Evolutionary conservation across 2,113 vertebrate genomes (phyloP).

Genomic region (Oxygymnocypris stewartii): DNA sequence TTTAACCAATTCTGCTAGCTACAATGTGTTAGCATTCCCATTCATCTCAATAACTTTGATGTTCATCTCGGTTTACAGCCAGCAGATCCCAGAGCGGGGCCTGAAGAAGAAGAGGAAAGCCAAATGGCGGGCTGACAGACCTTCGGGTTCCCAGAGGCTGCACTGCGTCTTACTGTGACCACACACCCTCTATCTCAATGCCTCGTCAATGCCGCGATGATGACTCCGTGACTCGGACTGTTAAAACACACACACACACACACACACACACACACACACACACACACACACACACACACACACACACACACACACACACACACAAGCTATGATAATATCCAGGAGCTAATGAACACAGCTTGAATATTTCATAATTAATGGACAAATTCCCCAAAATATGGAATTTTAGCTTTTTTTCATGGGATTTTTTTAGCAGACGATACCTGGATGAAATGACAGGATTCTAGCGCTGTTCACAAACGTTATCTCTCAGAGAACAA

Average conservation of each 20-base stretch:
- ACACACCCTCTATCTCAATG: conserved; percentile 50
- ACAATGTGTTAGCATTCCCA: background rate
- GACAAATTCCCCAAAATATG: background rate
- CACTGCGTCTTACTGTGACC: conserved; percentile 94
- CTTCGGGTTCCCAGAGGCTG: conserved; percentile 86
- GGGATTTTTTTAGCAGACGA: background rate
- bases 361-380: background rate
- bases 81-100: conserved; percentile 94
- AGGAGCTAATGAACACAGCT: conserved; percentile 11
- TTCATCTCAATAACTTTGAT: background rate
- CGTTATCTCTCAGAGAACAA: conserved; percentile 44
- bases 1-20: background rate
- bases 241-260: too few species aligned
- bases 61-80: conserved; percentile 72
- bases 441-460: conserved; percentile 3
- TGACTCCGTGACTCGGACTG: conserved; percentile 53
- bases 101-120: conserved; percentile 97
- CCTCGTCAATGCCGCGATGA: conserved; percentile 54
- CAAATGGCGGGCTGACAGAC: conserved; percentile 93
- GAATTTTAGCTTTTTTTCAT: background rate
- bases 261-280: too few species aligned
- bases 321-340: conserved; percentile 22
- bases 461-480: conserved; percentile 38
- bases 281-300: conserved; percentile 30
- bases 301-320: background rate